Percentiles rank a stretch among this genome's conserved stretches.
Conservation (phyloP, 2,888 invertebrate genomes). For the Chrysodeixis includens region DNA sequence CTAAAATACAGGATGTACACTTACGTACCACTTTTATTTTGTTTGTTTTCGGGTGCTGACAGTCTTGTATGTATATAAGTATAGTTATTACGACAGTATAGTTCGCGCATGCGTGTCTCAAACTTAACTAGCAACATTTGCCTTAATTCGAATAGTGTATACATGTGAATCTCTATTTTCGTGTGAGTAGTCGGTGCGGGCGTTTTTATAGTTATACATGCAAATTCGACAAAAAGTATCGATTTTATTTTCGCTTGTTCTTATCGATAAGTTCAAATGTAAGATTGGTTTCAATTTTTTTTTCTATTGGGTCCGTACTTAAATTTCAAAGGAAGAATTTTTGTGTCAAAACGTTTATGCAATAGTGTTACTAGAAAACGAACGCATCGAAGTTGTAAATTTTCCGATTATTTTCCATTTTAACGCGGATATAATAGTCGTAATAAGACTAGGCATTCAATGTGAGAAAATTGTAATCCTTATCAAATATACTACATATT, state of each 20-base stretch:
- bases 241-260: background rate
- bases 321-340: background rate
- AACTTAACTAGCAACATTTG: conserved; percentile 46
- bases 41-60: background rate
- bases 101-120: conserved; percentile 49
- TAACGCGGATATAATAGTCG: conserved; percentile 24
- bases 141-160: conserved; percentile 55
- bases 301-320: background rate
- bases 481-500: conserved; percentile 1
- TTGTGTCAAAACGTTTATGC: background rate
- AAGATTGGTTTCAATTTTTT: background rate
- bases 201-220: conserved; percentile 5
- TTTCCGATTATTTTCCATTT: conserved; percentile 26
- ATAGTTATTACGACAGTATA: conserved; percentile 36
- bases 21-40: background rate
- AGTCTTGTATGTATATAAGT: conserved; percentile 15
- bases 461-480: conserved; percentile 34
- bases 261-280: background rate
- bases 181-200: conserved; percentile 33
- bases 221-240: background rate
- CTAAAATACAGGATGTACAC: background rate
- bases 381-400: conserved; percentile 46
- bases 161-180: conserved; percentile 61
- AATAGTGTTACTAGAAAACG: conserved; percentile 15
- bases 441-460: conserved; percentile 20